These are phyloP conservation scores for Charadrius vociferus DNA, from an alignment of 2,113 vertebrate species.

Conservation along the genomic window DNA sequence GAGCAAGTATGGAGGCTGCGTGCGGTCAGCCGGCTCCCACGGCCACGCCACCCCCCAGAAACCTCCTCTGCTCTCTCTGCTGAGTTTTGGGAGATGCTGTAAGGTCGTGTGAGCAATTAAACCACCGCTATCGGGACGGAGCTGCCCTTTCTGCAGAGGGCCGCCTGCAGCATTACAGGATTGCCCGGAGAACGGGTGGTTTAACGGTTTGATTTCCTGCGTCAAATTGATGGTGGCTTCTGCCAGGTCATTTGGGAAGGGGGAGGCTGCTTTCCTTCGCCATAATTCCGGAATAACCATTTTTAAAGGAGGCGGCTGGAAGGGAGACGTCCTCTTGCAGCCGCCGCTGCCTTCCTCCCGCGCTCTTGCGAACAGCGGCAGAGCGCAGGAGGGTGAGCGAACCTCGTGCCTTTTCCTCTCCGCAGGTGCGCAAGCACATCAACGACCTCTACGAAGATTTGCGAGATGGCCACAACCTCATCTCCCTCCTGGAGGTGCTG, in stretches of 20 bases:
- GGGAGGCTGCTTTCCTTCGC: neutral
- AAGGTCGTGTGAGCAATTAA: fast-evolving
- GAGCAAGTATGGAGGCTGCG: neutral
- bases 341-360: neutral
- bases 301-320: fast-evolving
- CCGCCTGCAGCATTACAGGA: fast-evolving
- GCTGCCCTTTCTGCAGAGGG: neutral
- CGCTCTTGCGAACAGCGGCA: fast-evolving
- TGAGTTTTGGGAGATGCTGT: neutral
- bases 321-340: neutral
- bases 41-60: fast-evolving
- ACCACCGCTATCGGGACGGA: fast-evolving
- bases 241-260: neutral
- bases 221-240: neutral
- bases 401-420: neutral
- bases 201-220: fast-evolving
- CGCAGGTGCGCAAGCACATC: constrained; percentile 94
- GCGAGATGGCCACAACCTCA: constrained; percentile 96
- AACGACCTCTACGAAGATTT: constrained; percentile 92
- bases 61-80: neutral
- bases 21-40: too few relatives aligned
- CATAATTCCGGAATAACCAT: fast-evolving
- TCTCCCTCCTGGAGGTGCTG: constrained; percentile 95
- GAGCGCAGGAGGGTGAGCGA: fast-evolving
- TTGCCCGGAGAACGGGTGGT: fast-evolving